Percentiles rank a stretch among this genome's conserved stretches.
These are phyloP conservation scores for Phylloscopus trochilus DNA, from an alignment of 2,113 vertebrate genomes.

Conservation along the genomic window DNA sequence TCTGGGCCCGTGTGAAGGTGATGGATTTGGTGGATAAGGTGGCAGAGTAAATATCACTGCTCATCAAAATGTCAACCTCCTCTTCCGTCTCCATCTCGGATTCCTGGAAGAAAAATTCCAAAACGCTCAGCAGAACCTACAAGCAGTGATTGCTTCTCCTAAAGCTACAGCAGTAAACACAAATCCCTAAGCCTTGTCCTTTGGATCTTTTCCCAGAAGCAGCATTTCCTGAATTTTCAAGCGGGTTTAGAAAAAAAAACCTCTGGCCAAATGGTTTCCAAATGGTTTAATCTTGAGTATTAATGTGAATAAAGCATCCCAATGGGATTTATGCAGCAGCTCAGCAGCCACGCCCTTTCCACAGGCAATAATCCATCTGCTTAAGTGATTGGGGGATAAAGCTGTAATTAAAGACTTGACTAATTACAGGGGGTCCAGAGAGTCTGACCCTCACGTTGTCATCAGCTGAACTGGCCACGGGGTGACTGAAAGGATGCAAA, in stretches of 20 bases:
- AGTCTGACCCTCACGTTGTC: neutral
- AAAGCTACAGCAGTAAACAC: neutral
- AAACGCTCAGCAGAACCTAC: neutral
- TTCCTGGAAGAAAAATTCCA: conserved; percentile 76
- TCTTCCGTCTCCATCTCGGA: conserved; percentile 99
- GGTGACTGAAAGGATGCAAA: neutral
- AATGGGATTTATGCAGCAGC: neutral
- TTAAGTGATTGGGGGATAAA: neutral
- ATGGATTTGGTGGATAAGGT: conserved; percentile 98
- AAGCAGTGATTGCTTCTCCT: neutral
- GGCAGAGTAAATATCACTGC: conserved; percentile 97
- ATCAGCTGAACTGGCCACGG: neutral
- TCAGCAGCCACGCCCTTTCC: neutral
- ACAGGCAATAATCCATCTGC: neutral
- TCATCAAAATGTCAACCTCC: conserved; percentile 99
- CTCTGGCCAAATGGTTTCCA: neutral
- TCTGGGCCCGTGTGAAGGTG: conserved; percentile 94
- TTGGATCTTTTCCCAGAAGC: neutral
- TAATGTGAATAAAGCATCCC: neutral
- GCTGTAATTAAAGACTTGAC: neutral
- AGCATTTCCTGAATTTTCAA: neutral
- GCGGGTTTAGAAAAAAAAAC: neutral
- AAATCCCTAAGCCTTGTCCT: neutral
- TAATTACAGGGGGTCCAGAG: neutral
- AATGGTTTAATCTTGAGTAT: neutral